A percentile compares a stretch with the other conserved stretches of the same genome.
phyloP scores from a whole-genome alignment of 2,888 invertebrate species.

The Polyommatus icarus region DNA sequence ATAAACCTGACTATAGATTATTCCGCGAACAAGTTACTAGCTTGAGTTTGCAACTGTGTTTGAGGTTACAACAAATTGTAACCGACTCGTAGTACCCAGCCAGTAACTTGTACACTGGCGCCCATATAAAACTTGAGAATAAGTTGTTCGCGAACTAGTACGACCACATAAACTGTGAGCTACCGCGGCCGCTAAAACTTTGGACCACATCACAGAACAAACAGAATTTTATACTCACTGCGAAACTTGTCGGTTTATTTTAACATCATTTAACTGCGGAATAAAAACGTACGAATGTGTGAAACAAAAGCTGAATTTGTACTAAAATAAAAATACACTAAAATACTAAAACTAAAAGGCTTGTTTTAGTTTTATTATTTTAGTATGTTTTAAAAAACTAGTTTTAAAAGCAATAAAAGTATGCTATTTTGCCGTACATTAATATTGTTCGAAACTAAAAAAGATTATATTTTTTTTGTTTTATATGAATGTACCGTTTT shows the following conservation, averaged over 20 bases:
- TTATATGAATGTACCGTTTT: too few species aligned
- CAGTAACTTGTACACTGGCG: neutral
- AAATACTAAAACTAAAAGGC: neutral
- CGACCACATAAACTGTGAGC: conserved; percentile 8
- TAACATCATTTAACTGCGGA: neutral
- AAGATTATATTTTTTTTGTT: too few species aligned
- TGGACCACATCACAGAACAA: neutral
- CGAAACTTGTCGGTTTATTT: neutral
- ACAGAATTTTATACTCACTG: neutral
- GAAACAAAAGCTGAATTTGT: neutral
- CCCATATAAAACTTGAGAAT: conserved; percentile 7
- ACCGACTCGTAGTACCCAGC: neutral
- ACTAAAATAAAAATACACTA: neutral
- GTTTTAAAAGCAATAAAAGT: too few species aligned
- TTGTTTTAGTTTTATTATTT: too few species aligned
- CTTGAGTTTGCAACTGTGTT: too few species aligned
- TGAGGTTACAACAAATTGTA: too few species aligned
- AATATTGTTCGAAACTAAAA: too few species aligned
- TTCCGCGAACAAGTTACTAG: too few species aligned
- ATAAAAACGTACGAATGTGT: neutral
- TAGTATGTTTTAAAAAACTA: too few species aligned
- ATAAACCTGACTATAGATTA: too few species aligned
- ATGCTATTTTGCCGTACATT: too few species aligned
- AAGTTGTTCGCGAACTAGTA: neutral
- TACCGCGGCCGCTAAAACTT: neutral